Percentiles rank a stretch among this genome's conserved stretches.
Evolutionary conservation across 2,888 invertebrate genomes (phyloP).

Genomic region (Thereva nobilitata): DNA sequence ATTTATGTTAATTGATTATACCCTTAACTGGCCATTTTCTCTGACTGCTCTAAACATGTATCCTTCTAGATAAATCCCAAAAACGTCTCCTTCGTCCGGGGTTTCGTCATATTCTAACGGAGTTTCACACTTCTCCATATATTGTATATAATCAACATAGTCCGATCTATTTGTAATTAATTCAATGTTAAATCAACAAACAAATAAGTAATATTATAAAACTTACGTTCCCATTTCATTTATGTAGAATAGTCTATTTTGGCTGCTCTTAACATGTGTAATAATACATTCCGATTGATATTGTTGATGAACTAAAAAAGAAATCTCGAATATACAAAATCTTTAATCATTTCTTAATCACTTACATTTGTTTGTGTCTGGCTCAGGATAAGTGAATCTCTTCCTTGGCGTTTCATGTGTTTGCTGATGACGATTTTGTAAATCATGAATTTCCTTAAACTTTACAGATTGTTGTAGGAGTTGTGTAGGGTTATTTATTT

Average conservation of each 20-base stretch:
- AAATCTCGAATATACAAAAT: background rate
- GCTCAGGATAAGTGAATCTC: constrained; percentile 32
- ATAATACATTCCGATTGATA: constrained; percentile 33
- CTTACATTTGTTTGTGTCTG: constrained; percentile 22
- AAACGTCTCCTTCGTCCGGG: constrained; percentile 37
- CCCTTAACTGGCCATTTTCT: constrained; percentile 33
- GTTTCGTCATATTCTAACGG: constrained; percentile 13
- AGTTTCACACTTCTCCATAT: constrained; percentile 30
- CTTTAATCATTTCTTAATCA: background rate
- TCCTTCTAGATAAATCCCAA: constrained; percentile 33
- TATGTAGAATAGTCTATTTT: constrained; percentile 33
- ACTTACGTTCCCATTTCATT: constrained; percentile 29
- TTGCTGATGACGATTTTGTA: no score
- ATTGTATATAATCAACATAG: background rate
- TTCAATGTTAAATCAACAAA: background rate
- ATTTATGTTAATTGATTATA: background rate
- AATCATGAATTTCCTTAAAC: no score
- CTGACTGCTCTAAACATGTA: constrained; percentile 38
- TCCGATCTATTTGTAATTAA: background rate
- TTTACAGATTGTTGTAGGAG: no score
- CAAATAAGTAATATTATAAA: background rate
- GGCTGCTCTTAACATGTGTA: constrained; percentile 33
- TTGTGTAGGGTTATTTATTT: no score
- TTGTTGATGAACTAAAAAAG: constrained; percentile 19
- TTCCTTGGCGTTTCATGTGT: background rate